Evolutionary conservation across 2,888 invertebrate genomes (phyloP), one percentile per base, ranked within the genome.

Genomic region (Parnassius apollo): DNA sequence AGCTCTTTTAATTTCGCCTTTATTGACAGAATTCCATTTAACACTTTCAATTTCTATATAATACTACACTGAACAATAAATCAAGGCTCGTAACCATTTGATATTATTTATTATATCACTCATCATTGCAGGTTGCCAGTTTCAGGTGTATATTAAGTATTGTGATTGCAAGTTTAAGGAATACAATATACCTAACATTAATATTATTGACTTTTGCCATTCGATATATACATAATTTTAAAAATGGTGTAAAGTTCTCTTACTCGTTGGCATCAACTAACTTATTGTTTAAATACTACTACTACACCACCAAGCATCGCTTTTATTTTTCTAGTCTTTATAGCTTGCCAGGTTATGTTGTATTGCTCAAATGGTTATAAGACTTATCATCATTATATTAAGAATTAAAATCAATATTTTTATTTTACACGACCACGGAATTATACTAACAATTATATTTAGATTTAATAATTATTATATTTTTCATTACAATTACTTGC

Each of bases 41-140:
- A 45, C 35, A 51, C 44, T 45, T 46, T 62, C 25, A 18, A 7
- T 22, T 42, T 22, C 9, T n/a, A 7, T 9, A 48, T 52, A 22
- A 51, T 12, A 56, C 51, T 56, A 57, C 22, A 42, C 42, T 9
- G 18, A 49, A 55, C 42, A 35, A 54, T 54, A 45, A 44, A 45
- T 45, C 22, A 55, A 55, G 45, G 22, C 55, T 55, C 55, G 11
- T 44, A 55, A 55, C 55, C 55, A 55, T 55, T 55, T 55, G 53
- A 35, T 35, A 35, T 35, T 35, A 7, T 7, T 25, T 25, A 18
- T 18, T 18, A 18, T 18, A 18, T 18, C 18, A 18, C 18, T 18
- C 18, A 18, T 18, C 25, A 35, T 7, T 35, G 35, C 35, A 35
- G 35, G 35, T 35, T 35, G 35, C 35, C 35, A 35, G 35, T 35